Conservation (phyloP, 2,797 vertebrate species). For the Hapalemur alaotrensis region DNA sequence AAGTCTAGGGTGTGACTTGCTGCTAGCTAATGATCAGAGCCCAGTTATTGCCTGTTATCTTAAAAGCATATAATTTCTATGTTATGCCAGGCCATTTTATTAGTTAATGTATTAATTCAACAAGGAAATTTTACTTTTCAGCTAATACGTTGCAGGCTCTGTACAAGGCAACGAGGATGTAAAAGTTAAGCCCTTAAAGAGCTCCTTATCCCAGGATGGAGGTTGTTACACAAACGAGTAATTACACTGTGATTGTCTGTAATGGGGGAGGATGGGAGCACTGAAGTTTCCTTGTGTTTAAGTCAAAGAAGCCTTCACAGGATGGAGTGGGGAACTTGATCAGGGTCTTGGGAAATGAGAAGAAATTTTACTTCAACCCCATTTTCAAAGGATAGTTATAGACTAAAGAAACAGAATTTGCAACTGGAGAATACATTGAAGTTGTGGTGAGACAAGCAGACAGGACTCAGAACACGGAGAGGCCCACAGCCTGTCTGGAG, state of each 20-base stretch:
- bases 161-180: neutral
- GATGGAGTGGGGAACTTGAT: neutral
- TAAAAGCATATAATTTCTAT: neutral
- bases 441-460: neutral
- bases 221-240: neutral
- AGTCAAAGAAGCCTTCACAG: neutral
- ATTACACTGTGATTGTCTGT: neutral
- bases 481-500: neutral
- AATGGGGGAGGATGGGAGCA: neutral
- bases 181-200: neutral
- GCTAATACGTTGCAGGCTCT: neutral
- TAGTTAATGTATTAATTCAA: neutral
- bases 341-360: neutral
- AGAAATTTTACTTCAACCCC: neutral
- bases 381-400: neutral
- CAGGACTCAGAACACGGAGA: neutral
- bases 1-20: constrained; percentile 12
- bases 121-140: neutral
- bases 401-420: neutral
- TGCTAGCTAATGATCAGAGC: neutral
- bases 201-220: neutral
- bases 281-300: neutral
- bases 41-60: constrained; percentile 26
- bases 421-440: neutral
- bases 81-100: neutral